phyloP scores from a whole-genome alignment of 2,888 invertebrate genomes.

The Lingula anatina region DNA sequence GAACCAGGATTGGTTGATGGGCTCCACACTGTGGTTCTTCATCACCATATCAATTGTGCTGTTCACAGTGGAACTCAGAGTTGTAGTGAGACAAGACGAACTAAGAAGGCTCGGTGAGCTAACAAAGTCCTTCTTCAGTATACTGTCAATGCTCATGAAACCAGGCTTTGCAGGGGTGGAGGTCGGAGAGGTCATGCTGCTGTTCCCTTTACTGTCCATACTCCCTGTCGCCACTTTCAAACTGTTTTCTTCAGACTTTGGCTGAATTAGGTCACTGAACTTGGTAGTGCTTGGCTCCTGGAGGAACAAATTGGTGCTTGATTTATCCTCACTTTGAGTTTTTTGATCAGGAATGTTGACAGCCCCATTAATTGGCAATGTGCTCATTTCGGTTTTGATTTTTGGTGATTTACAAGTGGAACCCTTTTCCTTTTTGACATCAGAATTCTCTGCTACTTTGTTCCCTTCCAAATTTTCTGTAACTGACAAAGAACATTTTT shows the following conservation, averaged over 20 bases:
- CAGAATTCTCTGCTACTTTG: slow-evolving; percentile 14
- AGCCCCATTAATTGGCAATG: too few species aligned
- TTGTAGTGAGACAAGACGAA: too few species aligned
- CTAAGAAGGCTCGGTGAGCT: slow-evolving; percentile 9
- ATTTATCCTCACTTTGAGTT: too few species aligned
- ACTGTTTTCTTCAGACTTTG: slow-evolving; percentile 1
- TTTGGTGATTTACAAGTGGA: too few species aligned
- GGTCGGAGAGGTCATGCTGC: slow-evolving; percentile 11
- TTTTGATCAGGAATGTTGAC: too few species aligned
- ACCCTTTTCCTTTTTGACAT: slow-evolving; percentile 7
- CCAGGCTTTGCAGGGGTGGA: slow-evolving; percentile 24
- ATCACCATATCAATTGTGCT: too few species aligned
- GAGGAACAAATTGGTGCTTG: slow-evolving; percentile 14
- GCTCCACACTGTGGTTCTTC: too few species aligned
- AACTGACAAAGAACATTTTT: slow-evolving; percentile 12
- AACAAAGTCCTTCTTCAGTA: slow-evolving; percentile 27
- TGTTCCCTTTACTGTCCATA: too few species aligned
- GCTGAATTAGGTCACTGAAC: slow-evolving; percentile 18
- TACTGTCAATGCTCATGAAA: slow-evolving; percentile 37
- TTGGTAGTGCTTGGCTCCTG: slow-evolving; percentile 21
- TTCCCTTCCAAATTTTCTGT: slow-evolving; percentile 14
- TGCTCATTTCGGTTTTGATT: too few species aligned
- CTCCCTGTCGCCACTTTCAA: too few species aligned
- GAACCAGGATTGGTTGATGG: too few species aligned
- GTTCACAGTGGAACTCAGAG: too few species aligned